Base-by-base conservation (phyloP, 2,797 vertebrate species). In the Pitangus sulphuratus region DNA sequence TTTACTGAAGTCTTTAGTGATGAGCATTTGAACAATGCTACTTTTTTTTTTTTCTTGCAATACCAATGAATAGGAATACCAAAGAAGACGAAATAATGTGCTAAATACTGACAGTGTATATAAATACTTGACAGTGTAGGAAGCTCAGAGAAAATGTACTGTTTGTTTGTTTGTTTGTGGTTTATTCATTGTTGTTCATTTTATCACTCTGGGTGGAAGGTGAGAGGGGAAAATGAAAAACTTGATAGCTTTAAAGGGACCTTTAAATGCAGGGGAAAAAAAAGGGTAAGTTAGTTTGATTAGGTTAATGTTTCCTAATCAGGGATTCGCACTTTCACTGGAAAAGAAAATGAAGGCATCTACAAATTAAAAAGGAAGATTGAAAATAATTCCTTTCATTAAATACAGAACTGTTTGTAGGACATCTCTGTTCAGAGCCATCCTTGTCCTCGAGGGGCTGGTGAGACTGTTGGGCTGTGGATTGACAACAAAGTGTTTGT, bases 1-100 rank as follows among this genome's bases (percentile, higher is more conserved):
- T 79, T 97, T 96, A 90, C 95, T 95, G 47, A 95, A 93, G 68
- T 92, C 45, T 93, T 81, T 42, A 57, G 22, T 84, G 57, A 95
- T 88, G 93, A 87, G 71, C 96, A 65, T 89, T 96, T 86, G 77
- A 94, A 87, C 20, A 85, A 64, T 69, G 47, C 30, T 83, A 30
- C 2, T 20, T 19, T 21, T 48, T 57, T 37, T 37, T 48, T 72
- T 61, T 26, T 1, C 31, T 80, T 76, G 8, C 28, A 72, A 28
- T 62, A 58, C 5, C 7, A 24, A 81, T 81, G 65, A 86, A 39
- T 7, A 72, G 13, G n/a, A 75, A 69, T 72, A 47, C 28, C 8
- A 47, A 69, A 68, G 22, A 53, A 30, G 33, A 87, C 47, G 6
- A 71, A 71, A 28, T 12, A n/a, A 5, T 4, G 6, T 1, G 1